phyloP scores from a whole-genome alignment of 1,140 invertebrate genomes.

The Dendrolimus kikuchii region DNA sequence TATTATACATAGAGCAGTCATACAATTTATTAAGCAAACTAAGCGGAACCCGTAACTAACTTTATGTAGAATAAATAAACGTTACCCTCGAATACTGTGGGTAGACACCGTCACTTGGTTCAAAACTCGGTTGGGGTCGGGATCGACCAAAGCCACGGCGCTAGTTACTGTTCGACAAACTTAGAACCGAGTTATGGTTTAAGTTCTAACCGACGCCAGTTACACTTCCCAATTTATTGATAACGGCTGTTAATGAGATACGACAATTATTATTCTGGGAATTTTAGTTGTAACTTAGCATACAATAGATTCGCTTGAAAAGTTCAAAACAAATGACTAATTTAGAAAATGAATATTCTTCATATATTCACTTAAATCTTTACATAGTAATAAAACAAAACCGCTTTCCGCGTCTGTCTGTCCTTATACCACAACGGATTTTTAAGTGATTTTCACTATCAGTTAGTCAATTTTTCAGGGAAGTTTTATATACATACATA shows the following conservation, averaged over 20 bases:
- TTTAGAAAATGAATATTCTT: no score
- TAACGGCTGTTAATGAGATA: neutral
- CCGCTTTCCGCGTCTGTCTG: no score
- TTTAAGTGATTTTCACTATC: no score
- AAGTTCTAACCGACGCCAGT: constrained; percentile 14
- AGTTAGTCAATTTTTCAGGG: no score
- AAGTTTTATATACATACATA: no score
- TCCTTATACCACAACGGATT: no score
- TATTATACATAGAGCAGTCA: neutral
- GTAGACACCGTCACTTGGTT: constrained; percentile 16
- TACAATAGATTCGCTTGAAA: no score
- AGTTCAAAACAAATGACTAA: no score
- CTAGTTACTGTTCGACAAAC: constrained; percentile 23
- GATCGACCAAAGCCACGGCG: constrained; percentile 24
- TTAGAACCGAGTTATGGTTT: constrained; percentile 19
- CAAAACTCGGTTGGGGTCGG: constrained; percentile 22
- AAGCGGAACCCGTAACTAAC: neutral
- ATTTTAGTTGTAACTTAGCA: no score
- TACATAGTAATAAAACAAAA: no score
- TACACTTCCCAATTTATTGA: constrained; percentile 15
- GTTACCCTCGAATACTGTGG: neutral
- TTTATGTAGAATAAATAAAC: constrained; percentile 6
- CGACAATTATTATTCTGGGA: no score
- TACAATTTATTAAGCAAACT: constrained; percentile 3
- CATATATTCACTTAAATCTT: no score